These are phyloP conservation scores for Odontamblyopus lacepedii DNA, from an alignment of 2,797 vertebrate genomes.

Conservation along the genomic window DNA sequence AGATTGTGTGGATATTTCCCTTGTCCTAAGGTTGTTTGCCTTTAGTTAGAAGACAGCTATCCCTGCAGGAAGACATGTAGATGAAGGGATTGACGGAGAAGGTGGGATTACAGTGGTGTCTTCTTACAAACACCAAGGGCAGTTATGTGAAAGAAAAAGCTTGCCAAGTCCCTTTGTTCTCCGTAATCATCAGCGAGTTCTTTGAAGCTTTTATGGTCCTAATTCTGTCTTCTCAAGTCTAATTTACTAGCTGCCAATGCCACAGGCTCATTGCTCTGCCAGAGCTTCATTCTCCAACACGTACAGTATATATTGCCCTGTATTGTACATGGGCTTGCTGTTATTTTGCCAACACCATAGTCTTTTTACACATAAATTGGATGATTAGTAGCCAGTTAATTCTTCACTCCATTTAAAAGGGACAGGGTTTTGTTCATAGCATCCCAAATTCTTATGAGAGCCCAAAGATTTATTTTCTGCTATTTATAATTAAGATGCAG, in stretches of 20 bases:
- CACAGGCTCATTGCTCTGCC: conserved; percentile 55
- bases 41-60: conserved; percentile 56
- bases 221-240: conserved; percentile 59
- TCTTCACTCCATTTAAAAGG: conserved; percentile 26
- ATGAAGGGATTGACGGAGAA: conserved; percentile 56
- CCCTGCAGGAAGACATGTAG: conserved; percentile 45
- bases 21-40: conserved; percentile 57
- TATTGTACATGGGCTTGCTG: conserved; percentile 34
- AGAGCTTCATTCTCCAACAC: conserved; percentile 49
- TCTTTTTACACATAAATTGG: conserved; percentile 18
- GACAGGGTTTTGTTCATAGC: conserved; percentile 22
- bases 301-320: conserved; percentile 34
- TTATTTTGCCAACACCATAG: conserved; percentile 52
- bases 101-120: conserved; percentile 59
- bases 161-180: conserved; percentile 63
- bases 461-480: conserved; percentile 33
- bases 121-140: conserved; percentile 71
- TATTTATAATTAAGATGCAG: conserved; percentile 52
- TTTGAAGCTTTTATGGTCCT: conserved; percentile 72
- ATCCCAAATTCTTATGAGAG: conserved; percentile 40
- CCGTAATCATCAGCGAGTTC: conserved; percentile 61
- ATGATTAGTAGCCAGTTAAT: conserved; percentile 16
- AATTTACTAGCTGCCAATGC: conserved; percentile 72
- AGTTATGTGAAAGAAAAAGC: conserved; percentile 46
- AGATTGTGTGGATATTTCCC: conserved; percentile 63